These are phyloP conservation scores for Himalopsyche tibetana DNA, from an alignment of 2,888 invertebrate genomes.

Conservation along the genomic window DNA sequence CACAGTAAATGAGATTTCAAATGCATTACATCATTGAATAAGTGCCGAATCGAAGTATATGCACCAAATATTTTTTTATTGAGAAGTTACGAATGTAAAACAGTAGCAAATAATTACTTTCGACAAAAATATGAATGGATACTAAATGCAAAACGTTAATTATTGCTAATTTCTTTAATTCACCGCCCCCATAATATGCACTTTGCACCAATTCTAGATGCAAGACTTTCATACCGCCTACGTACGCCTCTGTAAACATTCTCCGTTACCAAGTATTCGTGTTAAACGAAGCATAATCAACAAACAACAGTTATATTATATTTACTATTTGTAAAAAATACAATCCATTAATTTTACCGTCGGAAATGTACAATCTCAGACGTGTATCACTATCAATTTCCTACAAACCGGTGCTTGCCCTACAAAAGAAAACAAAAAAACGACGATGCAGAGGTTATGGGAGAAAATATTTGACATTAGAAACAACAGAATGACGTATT, in stretches of 20 bases:
- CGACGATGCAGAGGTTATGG: not conserved
- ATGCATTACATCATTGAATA: no score
- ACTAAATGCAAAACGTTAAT: no score
- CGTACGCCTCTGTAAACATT: conserved; percentile 22
- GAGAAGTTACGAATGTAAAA: no score
- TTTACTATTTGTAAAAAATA: not conserved
- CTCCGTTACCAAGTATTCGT: conserved; percentile 43
- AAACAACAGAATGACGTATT: conserved; percentile 31
- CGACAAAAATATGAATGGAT: no score
- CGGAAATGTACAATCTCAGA: not conserved
- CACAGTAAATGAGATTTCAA: no score
- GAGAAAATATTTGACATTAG: conserved; percentile 36
- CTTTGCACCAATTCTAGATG: not conserved
- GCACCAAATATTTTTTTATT: no score
- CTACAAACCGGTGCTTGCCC: not conserved
- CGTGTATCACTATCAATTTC: not conserved
- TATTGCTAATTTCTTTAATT: not conserved
- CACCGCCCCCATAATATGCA: not conserved
- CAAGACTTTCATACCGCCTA: conserved; percentile 8
- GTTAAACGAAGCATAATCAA: conserved; percentile 20
- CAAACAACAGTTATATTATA: conserved; percentile 38
- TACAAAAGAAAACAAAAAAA: conserved; percentile 15
- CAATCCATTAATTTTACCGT: not conserved
- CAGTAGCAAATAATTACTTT: no score
- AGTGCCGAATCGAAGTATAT: no score